phyloP scores from a whole-genome alignment of 2,797 vertebrate species.

The Morelia viridis region DNA sequence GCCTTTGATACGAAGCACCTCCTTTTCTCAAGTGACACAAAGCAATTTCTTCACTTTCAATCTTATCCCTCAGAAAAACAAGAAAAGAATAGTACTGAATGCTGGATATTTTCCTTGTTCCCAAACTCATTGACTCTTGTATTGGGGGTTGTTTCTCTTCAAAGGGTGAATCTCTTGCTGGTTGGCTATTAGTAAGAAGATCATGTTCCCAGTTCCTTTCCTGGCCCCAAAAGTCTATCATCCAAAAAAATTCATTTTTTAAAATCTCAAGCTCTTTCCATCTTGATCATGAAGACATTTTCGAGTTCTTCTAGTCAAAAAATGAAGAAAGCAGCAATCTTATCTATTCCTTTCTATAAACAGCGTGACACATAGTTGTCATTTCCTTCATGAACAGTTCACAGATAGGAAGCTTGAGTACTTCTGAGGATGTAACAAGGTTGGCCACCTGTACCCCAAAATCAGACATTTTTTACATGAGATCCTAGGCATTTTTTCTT shows the following conservation, averaged over 20 bases:
- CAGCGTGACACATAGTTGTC: neutral
- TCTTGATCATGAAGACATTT: neutral
- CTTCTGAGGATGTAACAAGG: neutral
- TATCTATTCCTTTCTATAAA: neutral
- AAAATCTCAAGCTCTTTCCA: neutral
- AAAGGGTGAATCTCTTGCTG: neutral
- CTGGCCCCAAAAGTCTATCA: neutral
- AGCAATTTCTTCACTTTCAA: slow-evolving; percentile 36
- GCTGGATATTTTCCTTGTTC: neutral
- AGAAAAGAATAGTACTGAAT: slow-evolving; percentile 37
- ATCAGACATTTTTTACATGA: neutral
- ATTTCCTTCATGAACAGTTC: neutral
- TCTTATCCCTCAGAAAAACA: slow-evolving; percentile 38
- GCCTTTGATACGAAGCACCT: slow-evolving; percentile 61
- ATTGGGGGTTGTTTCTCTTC: neutral
- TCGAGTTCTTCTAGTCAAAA: neutral
- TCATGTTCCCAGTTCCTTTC: neutral
- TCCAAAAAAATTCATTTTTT: neutral
- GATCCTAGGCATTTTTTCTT: neutral
- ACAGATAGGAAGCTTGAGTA: neutral
- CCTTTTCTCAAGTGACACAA: neutral
- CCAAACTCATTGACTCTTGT: neutral
- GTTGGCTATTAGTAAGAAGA: neutral
- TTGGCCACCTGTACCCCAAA: neutral
- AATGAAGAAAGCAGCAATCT: neutral